phyloP scores from a whole-genome alignment of 1,140 invertebrate species.

The Pomacea maculata region DNA sequence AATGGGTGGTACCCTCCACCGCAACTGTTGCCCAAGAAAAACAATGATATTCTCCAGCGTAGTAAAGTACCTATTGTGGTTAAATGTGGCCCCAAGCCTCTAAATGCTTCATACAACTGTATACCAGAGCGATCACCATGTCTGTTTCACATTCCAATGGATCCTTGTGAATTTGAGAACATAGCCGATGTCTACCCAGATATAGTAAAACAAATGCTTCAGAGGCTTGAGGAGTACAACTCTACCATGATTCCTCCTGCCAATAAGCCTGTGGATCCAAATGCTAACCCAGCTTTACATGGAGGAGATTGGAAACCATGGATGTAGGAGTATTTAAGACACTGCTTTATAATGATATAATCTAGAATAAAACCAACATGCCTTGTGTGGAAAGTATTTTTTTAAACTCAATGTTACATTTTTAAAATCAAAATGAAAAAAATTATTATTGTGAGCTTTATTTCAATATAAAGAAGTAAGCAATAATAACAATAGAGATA shows the following conservation, averaged over 20 bases:
- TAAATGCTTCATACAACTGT: slow-evolving; percentile 67
- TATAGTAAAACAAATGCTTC: slow-evolving; percentile 69
- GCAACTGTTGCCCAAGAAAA: background rate
- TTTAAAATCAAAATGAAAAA: no score
- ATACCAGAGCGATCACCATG: slow-evolving; percentile 75
- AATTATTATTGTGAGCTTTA: no score
- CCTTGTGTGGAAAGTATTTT: no score
- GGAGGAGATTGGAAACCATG: slow-evolving; percentile 53
- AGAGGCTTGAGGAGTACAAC: slow-evolving; percentile 40
- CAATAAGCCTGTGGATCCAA: slow-evolving; percentile 45
- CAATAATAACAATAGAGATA: no score
- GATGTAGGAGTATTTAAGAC: slow-evolving; percentile 13
- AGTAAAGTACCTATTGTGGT: slow-evolving; percentile 28
- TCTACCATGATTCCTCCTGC: slow-evolving; percentile 44
- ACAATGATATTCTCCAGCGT: background rate
- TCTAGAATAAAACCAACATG: no score
- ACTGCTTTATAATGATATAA: no score
- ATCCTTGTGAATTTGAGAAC: slow-evolving; percentile 88
- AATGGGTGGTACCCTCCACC: slow-evolving; percentile 56
- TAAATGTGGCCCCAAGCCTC: slow-evolving; percentile 50
- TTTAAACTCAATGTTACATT: no score
- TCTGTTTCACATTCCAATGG: slow-evolving; percentile 80
- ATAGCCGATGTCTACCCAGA: slow-evolving; percentile 67
- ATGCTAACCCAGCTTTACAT: slow-evolving; percentile 39
- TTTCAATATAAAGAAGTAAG: no score